Evolutionary conservation across 2,888 invertebrate genomes (phyloP), one percentile per base, ranked within the genome.

Genomic region (Agrilus cyanescens): DNA sequence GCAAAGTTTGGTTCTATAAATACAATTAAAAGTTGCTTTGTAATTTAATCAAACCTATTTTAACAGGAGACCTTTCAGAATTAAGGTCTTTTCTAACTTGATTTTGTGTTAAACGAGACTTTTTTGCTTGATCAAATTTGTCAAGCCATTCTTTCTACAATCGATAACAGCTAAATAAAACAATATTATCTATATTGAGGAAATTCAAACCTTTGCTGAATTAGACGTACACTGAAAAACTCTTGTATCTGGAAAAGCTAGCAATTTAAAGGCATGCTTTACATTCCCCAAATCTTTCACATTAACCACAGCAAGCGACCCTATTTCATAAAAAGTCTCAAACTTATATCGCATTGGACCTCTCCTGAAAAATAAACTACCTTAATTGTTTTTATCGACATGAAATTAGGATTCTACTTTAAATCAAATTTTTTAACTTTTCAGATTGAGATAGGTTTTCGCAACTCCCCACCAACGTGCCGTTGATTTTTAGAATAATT

Each of bases 281-380:
- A 91, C 82, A 48, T 82, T 85, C 38, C 88, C 90, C 47, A 88
- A 74, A 69, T 95, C 90, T 55, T 87, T 74, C 39, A 95, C 90
- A 66, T 96, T 96, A 1, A 96, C 93, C 18, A 95, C 86, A 15
- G 94, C 95, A 54, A 95, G 71, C 62, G 84, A 89, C 59, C 89
- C 88, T 33, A 91, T 72, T 53, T 89, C 85, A 63, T 89, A 90
- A 58, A 84, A 75, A 8, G 77, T 77, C 66, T 89, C 86, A 70
- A 85, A 87, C 62, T 84, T 82, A 61, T 87, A 90, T 57, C 85
- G 76, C 59, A 84, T 82, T 38, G 85, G 82, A 7, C 87, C 86
- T 51, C 83, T 71, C 48, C 73, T 73, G 45, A 34, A 60, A 57
- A 25, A n/a, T n/a, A n/a, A n/a, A n/a, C n/a, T n/a, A n/a, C n/a